These are phyloP conservation scores for Neotoxoptera formosana DNA, from an alignment of 1,140 invertebrate species.

Conservation along the genomic window DNA sequence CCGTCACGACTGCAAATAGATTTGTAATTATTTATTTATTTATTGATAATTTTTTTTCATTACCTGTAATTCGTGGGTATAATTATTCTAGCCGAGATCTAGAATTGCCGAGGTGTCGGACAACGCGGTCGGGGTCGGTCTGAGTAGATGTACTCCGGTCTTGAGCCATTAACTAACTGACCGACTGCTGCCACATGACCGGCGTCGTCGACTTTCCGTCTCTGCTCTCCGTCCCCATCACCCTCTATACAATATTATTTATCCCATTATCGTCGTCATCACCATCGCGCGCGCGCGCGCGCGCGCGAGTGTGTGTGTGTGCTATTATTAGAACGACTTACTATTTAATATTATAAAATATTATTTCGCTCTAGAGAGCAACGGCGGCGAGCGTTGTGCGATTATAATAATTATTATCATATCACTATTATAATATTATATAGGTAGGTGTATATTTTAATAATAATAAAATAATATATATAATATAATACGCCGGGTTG, in stretches of 20 bases:
- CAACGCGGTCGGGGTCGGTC: slow-evolving; percentile 33
- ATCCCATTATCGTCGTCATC: not conserved
- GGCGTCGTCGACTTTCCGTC: slow-evolving; percentile 16
- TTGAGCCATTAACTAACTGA: slow-evolving; percentile 51
- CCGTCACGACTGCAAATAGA: too few species aligned
- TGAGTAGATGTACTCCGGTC: slow-evolving; percentile 45
- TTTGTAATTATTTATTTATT: not conserved
- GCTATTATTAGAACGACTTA: slow-evolving; percentile 12
- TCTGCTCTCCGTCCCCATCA: slow-evolving; percentile 25
- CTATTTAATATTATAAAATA: not conserved
- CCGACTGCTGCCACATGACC: slow-evolving; percentile 39
- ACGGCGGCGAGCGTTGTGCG: not conserved
- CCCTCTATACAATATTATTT: slow-evolving; percentile 34
- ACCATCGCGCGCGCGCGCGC: not conserved
- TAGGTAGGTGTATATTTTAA: slow-evolving; percentile 9
- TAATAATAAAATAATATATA: not conserved
- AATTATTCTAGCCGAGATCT: slow-evolving; percentile 45
- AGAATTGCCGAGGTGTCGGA: slow-evolving; percentile 48
- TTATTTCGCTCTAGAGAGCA: not conserved
- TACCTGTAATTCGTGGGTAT: slow-evolving; percentile 40
- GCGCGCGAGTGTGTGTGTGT: not conserved
- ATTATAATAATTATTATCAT: slow-evolving; percentile 11
- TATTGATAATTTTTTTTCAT: too few species aligned
- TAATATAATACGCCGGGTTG: not conserved
- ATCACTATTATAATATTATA: not conserved